Evolutionary conservation across 2,888 invertebrate genomes (phyloP).

Genomic region (Noctua pronuba): DNA sequence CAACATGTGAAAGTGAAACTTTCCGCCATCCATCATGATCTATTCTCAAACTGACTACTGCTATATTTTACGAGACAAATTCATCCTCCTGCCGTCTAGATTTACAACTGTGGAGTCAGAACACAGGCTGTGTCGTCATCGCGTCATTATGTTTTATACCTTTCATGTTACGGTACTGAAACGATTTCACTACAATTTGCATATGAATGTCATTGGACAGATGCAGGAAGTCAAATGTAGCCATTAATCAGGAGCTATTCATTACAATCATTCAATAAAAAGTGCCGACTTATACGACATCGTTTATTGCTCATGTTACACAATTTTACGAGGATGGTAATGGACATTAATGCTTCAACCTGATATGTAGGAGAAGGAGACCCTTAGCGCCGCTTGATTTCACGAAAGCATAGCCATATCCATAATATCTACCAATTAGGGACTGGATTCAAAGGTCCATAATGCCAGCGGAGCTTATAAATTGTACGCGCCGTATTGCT

Average conservation of each 20-base stretch:
- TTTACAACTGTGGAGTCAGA: constrained; percentile 61
- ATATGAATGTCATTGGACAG: constrained; percentile 70
- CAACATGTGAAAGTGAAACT: constrained; percentile 57
- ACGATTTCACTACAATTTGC: constrained; percentile 73
- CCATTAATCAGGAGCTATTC: constrained; percentile 56
- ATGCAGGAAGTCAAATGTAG: constrained; percentile 65
- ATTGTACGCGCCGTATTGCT: constrained; percentile 47
- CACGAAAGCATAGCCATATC: constrained; percentile 55
- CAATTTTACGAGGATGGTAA: constrained; percentile 56
- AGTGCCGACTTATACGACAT: constrained; percentile 42
- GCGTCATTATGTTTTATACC: constrained; percentile 74
- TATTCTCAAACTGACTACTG: constrained; percentile 49
- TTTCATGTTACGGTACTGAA: constrained; percentile 68
- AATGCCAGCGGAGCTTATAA: constrained; percentile 29
- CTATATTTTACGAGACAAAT: constrained; percentile 67
- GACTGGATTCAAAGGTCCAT: constrained; percentile 43
- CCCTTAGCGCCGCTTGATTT: constrained; percentile 48
- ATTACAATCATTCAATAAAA: constrained; percentile 56
- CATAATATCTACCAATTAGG: constrained; percentile 60
- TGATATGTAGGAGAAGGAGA: constrained; percentile 54
- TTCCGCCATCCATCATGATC: constrained; percentile 59
- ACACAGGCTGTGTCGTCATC: constrained; percentile 69
- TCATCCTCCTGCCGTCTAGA: constrained; percentile 65
- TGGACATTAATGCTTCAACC: constrained; percentile 50
- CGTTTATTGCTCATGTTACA: constrained; percentile 49